phyloP scores from a whole-genome alignment of 1,140 invertebrate genomes.

The Maniola jurtina region DNA sequence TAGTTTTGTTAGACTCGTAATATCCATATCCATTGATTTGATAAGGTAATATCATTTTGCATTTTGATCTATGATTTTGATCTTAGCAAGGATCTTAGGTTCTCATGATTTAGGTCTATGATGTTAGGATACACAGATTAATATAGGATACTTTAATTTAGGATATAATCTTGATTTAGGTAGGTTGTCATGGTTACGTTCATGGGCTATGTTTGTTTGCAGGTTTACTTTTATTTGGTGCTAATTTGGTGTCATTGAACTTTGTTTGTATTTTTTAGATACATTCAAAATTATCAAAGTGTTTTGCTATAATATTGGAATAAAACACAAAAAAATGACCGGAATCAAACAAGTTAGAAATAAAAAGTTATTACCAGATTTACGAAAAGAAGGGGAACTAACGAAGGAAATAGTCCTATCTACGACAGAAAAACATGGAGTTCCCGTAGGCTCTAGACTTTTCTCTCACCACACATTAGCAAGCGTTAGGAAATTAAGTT shows the following conservation, averaged over 20 bases:
- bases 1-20: no score
- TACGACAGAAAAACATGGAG: constrained; percentile 56
- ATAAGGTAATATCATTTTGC: no score
- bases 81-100: no score
- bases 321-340: constrained; percentile 34
- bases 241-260: background rate
- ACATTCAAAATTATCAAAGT: constrained; percentile 8
- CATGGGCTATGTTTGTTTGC: no score
- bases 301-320: background rate
- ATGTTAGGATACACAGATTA: no score
- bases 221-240: no score
- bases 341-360: constrained; percentile 73
- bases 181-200: no score
- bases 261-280: constrained; percentile 8
- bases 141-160: no score
- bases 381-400: constrained; percentile 79
- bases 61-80: no score
- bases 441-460: constrained; percentile 76
- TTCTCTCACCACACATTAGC: constrained; percentile 82
- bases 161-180: no score
- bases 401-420: constrained; percentile 73
- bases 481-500: constrained; percentile 75
- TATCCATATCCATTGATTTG: no score
- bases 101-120: no score
- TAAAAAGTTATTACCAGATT: constrained; percentile 77